Base-by-base conservation (phyloP, 2,888 invertebrate species). In the Meteorus colon region DNA sequence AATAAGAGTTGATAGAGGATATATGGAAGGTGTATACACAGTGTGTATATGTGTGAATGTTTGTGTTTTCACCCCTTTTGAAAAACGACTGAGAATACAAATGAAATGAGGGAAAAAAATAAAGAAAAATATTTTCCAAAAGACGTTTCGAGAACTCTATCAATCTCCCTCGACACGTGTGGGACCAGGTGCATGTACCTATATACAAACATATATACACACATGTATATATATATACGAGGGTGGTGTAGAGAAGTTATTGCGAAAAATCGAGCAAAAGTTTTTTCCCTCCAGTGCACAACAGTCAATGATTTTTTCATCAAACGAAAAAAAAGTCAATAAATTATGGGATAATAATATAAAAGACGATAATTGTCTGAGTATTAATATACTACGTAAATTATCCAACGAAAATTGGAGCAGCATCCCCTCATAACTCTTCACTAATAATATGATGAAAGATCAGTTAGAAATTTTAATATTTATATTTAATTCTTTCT, bases 61-160 rank as follows among this genome's bases (percentile, higher is more conserved):
- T 19, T 55, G 19, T 55, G n/a, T 19, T 65, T 65, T 65, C 65
- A 65, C 37, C 65, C 37, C 55, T 31, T 65, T 65, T 65, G 65
- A 65, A 65, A 65, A 65, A 65, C 41, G 65, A 65, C 19, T n/a
- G 14, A 34, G n/a, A 63, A 63, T n/a, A 63, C 3, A 65, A 65
- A 34, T 19, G 41, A 65, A 65, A 65, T 19, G 37, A 55, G 6
- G 10, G 19, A 19, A 8, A 31, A 31, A 34, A 31, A 12, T 5
- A n/a, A 65, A 65, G n/a, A 65, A 41, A 65, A 65, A 65, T 37
- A 37, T 34, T 34, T 65, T 65, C 19, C 16, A n/a, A 31, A 37
- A 65, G 65, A 65, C 37, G 12, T 65, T 65, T 65, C 16, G 6
- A 65, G 37, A 65, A 24, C 37, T 65, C 65, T 65, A 65, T 65